Base-by-base conservation (phyloP, 2,888 invertebrate genomes). In the Tipula lateralis region DNA sequence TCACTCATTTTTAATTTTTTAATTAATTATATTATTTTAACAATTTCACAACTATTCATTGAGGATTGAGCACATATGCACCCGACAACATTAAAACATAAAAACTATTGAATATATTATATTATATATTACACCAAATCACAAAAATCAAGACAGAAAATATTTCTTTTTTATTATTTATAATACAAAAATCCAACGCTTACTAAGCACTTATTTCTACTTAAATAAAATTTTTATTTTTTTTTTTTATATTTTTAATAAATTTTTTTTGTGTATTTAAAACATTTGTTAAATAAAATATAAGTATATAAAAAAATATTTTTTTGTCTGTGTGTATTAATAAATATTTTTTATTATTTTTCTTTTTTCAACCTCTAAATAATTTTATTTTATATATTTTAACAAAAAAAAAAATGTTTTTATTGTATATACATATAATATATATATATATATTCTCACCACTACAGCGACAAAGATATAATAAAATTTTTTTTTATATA, bases 131-230 rank as follows among this genome's bases (percentile, higher is more conserved):
- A 9, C 24, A 66, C 66, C 66, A 24, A 66, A 24, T 66, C 66
- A 66, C 66, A 66, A 66, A 66, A 19, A 66, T 66, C 66, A 66
- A 66, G 66, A 66, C 19, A 66, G 66, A 66, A 66, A 66, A 66
- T 66, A 66, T 66, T 24, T 44, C 16, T n/a, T 36, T 66, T 66
- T 66, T 66, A 66, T 66, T 66, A 66, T 66, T 66, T 66, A 24
- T 66, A 66, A 66, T 66, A 66, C 66, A 66, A 66, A 66, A 66
- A 66, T 66, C 66, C 66, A 66, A 66, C 66, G 66, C 66, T 66
- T 66, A 66, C 66, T 66, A 66, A 66, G 66, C 44, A 50, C 44
- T 50, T 50, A 50, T 50, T 50, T 50, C 44, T 66, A 66, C 66
- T 66, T 66, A 66, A 66, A 66, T 66, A 66, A 66, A 66, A 12